These are phyloP conservation scores for Umimayanthus kanabou DNA, from an alignment of 92 coral and sea anemone species.

Conservation along the genomic window DNA sequence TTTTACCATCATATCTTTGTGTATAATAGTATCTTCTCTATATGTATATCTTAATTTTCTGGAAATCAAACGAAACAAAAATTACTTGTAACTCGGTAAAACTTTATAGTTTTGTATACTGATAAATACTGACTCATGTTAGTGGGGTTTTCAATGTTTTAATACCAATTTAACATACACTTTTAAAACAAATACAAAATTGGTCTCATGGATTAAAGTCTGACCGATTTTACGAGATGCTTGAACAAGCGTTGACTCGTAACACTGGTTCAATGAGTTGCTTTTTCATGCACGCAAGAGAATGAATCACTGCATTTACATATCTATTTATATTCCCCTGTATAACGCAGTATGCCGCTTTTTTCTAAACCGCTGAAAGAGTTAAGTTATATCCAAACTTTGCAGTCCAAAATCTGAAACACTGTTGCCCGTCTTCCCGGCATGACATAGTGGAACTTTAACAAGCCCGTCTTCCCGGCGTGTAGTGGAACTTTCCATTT, in stretches of 20 bases:
- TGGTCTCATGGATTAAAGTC: not conserved
- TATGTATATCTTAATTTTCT: too few species aligned
- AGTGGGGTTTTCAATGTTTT: not conserved
- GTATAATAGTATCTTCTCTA: too few species aligned
- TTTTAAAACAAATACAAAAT: too few species aligned
- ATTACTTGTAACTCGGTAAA: not conserved
- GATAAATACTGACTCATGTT: not conserved
- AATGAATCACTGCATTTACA: not conserved
- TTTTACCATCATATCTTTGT: too few species aligned
- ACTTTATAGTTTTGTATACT: too few species aligned
- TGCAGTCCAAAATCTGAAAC: not conserved
- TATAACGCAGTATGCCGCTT: not conserved
- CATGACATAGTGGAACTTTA: not conserved
- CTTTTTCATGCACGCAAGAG: not conserved
- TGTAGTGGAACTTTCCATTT: slow-evolving; percentile 17
- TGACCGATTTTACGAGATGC: not conserved
- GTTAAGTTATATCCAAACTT: too few species aligned
- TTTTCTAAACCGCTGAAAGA: not conserved
- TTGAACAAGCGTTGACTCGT: not conserved
- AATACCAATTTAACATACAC: not conserved
- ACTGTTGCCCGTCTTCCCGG: not conserved
- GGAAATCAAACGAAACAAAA: too few species aligned
- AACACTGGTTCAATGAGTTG: not conserved
- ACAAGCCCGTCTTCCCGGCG: slow-evolving; percentile 5
- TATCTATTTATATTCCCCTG: not conserved